Base-by-base conservation (phyloP, 2,797 vertebrate species). In the Kryptopterus vitreolus region DNA sequence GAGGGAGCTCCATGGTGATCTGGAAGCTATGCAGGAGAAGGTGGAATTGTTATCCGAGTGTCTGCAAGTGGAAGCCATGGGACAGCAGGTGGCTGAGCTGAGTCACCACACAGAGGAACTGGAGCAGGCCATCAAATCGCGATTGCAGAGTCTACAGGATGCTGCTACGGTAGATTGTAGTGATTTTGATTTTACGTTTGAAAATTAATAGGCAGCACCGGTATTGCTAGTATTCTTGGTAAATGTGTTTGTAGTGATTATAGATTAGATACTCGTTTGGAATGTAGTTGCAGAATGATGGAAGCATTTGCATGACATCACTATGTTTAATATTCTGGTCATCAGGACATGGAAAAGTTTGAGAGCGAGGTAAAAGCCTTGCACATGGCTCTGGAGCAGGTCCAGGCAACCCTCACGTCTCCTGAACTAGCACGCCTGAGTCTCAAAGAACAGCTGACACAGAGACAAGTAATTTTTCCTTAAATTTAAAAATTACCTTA, bases 391-490 rank as follows among this genome's bases (percentile, higher is more conserved):
- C 90, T 99, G 83, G 96, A 97, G 83, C 95, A 98, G 91, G 95
- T 96, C 88, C 98, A 98, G 84, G 88, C 94, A 55, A 95, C 90
- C 0, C 89, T 99, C 53, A 95, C 95, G 0, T 98, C 97, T 77
- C 95, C 98, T 33, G 97, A 99, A 79, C 93, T 98, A 0, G 94
- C 97, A n/a, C 95, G 95, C 26, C 93, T 99, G 76, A 98, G 94
- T 86, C 95, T 99, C 83, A 97, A 97, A 88, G 98, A 99, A 77
- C 98, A 99, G 1, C 95, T 99, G 79, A 95, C 94, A 80, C 97
- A 98, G 85, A 94, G 98, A 94, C 98, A 99, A 94, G 98, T 99
- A 77, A 48, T 2, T n/a, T 59, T 62, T 63, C 6, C 26, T 2
- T 15, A n/a, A n/a, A n/a, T 3, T 8, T 8, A n/a, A 62, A 12